Evolutionary conservation across 2,888 invertebrate genomes (phyloP).

Genomic region (Eupithecia pulchellata): DNA sequence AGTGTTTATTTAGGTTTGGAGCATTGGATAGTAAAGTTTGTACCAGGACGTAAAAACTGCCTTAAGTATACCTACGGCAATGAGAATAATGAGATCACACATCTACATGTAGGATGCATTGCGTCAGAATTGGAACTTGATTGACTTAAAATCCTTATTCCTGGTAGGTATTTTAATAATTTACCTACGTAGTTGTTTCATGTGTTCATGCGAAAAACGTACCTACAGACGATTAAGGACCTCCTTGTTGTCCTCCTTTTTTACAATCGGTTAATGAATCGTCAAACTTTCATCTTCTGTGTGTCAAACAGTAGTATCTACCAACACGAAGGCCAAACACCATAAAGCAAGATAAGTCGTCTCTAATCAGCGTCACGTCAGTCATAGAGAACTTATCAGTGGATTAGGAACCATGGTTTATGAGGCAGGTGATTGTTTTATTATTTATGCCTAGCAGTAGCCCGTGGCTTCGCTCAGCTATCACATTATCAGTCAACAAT

Average conservation of each 20-base stretch:
- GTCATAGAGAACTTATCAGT: not conserved
- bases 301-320: constrained; percentile 20
- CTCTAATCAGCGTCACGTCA: constrained; percentile 41
- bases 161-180: not conserved
- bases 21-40: not conserved
- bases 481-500: not conserved
- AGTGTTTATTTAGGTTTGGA: too few relatives aligned
- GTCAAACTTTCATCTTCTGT: constrained; percentile 2
- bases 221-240: too few relatives aligned
- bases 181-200: not conserved
- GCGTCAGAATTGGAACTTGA: not conserved
- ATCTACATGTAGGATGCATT: not conserved
- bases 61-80: not conserved
- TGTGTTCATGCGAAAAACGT: too few relatives aligned
- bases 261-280: not conserved
- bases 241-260: not conserved
- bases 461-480: not conserved
- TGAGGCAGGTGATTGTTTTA: not conserved
- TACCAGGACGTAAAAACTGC: not conserved
- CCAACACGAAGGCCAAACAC: constrained; percentile 33
- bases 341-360: constrained; percentile 40
- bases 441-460: not conserved
- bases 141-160: not conserved
- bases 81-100: not conserved
- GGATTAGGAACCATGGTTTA: constrained; percentile 2